A percentile compares a stretch with the other conserved stretches of the same genome.
phyloP scores from a whole-genome alignment of 2,888 invertebrate genomes.

The Gryllus longicercus region DNA sequence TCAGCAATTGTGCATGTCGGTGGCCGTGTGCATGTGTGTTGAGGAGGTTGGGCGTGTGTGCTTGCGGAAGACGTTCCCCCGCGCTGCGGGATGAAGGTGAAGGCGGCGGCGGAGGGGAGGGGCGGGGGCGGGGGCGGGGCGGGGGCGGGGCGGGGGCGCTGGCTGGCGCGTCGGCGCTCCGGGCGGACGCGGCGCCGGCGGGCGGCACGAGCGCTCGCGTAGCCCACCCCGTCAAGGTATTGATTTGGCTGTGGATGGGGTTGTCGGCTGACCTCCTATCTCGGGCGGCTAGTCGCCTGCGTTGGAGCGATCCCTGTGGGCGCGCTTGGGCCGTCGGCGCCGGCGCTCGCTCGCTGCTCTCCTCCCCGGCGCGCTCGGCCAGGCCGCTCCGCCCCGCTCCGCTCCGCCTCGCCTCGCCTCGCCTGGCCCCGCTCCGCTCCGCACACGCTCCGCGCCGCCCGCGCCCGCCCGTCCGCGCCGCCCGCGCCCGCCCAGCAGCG shows the following conservation, averaged over 20 bases:
- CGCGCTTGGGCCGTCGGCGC: conserved; percentile 6
- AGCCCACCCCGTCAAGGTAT: conserved; percentile 32
- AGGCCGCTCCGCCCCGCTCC: not conserved
- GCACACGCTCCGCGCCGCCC: not conserved
- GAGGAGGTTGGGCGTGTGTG: no score
- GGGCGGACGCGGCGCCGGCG: not conserved
- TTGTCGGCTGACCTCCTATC: conserved; percentile 32
- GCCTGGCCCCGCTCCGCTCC: not conserved
- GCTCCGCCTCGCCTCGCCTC: not conserved
- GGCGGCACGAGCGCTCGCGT: not conserved
- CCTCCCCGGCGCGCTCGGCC: not conserved
- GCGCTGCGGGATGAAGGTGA: not conserved
- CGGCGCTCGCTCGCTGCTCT: not conserved
- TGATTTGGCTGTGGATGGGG: conserved; percentile 33
- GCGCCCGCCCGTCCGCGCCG: no score
- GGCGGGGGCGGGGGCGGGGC: not conserved
- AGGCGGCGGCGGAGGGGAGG: not conserved
- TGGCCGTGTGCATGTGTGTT: no score
- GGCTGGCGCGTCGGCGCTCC: not conserved
- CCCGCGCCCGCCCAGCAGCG: no score
- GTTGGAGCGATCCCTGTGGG: not conserved
- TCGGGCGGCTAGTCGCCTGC: not conserved
- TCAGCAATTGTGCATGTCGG: no score
- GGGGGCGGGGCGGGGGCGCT: not conserved
- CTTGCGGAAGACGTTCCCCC: no score